Conservation (phyloP, 2,113 vertebrate genomes). For the Sardina pilchardus region DNA sequence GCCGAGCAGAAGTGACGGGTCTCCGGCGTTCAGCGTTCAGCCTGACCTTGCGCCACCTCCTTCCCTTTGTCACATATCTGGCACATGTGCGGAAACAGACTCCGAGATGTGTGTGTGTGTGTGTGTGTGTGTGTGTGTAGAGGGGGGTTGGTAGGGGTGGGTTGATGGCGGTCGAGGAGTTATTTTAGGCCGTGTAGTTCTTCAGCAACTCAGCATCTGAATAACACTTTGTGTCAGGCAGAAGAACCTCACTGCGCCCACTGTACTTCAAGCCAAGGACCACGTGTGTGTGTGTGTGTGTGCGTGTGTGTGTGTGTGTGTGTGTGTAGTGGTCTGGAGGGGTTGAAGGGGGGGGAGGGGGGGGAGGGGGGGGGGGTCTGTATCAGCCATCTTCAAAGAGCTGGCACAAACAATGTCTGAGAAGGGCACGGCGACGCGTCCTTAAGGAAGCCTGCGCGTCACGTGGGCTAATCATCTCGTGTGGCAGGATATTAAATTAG, state of each 20-base stretch:
- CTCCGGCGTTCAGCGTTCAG: constrained; percentile 52
- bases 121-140: too few species aligned
- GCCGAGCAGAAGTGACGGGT: constrained; percentile 68
- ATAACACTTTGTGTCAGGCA: not conserved
- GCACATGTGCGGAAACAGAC: too few species aligned
- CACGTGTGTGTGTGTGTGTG: constrained; percentile 9
- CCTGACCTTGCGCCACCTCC: not conserved
- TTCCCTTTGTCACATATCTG: too few species aligned
- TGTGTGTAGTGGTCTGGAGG: not conserved
- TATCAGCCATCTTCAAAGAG: not conserved
- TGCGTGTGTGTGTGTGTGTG: constrained; percentile 7
- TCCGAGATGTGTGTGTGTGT: too few species aligned
- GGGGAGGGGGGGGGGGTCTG: not conserved
- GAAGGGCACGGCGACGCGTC: constrained; percentile 14
- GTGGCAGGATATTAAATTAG: constrained; percentile 37
- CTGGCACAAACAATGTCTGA: not conserved
- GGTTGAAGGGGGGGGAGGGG: too few species aligned
- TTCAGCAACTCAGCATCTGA: not conserved
- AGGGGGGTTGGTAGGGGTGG: too few species aligned
- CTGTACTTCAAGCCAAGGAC: not conserved
- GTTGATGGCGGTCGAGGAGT: too few species aligned
- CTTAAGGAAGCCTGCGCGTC: constrained; percentile 26
- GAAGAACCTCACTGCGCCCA: not conserved
- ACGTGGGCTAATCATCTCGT: constrained; percentile 30
- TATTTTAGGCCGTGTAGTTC: not conserved